Percentiles rank a stretch among this genome's conserved stretches.
Conservation (phyloP, 2,797 vertebrate genomes). For the Falco novaeseelandiae region DNA sequence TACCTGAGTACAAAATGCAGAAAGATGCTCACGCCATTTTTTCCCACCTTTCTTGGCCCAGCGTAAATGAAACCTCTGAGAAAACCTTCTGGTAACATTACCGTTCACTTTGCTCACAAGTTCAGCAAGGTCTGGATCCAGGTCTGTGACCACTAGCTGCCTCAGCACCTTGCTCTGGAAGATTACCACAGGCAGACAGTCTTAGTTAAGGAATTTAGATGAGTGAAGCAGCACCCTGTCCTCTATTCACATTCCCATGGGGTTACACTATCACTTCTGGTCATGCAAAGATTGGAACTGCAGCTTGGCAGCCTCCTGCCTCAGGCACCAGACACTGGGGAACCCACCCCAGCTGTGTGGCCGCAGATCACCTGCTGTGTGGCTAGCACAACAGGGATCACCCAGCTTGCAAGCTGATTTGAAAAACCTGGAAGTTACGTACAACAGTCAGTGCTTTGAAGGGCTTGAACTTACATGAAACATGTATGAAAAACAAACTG, state of each 20-base stretch:
- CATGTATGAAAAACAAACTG: not conserved
- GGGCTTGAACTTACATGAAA: not conserved
- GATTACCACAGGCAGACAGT: not conserved
- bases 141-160: not conserved
- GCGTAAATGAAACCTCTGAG: not conserved
- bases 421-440: not conserved
- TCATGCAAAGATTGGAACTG: not conserved
- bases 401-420: not conserved
- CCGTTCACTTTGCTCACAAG: not conserved
- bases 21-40: not conserved
- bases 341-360: not conserved
- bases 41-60: not conserved
- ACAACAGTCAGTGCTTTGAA: not conserved
- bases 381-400: not conserved
- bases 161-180: not conserved
- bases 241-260: not conserved
- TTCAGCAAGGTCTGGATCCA: not conserved
- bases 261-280: not conserved
- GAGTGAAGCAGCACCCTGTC: not conserved
- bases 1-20: not conserved
- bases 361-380: not conserved
- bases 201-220: not conserved
- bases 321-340: not conserved
- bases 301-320: not conserved
- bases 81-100: not conserved